A percentile compares a stretch with the other conserved stretches of the same genome.
Evolutionary conservation across 2,113 vertebrate genomes (phyloP).

Genomic region (Myocastor coypus): DNA sequence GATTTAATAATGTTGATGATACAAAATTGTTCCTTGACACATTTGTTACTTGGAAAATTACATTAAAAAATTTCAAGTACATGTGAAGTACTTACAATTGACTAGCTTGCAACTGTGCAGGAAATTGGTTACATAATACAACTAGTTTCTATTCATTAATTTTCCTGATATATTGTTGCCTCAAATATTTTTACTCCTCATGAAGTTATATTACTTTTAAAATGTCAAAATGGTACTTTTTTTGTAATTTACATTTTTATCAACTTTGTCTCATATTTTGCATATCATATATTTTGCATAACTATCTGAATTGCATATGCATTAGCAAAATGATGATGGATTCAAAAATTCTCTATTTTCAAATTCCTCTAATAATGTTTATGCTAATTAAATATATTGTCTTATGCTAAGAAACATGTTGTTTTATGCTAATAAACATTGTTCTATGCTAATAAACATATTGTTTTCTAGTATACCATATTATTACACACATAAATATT

Average conservation of each 20-base stretch:
- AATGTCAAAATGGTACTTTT: neutral
- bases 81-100: neutral
- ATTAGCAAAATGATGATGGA: neutral
- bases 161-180: neutral
- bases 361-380: neutral
- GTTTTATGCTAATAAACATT: no score
- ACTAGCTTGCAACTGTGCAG: neutral
- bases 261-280: neutral
- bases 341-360: neutral
- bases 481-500: neutral
- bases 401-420: neutral
- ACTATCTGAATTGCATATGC: neutral
- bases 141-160: neutral
- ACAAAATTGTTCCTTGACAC: neutral
- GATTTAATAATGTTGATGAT: neutral
- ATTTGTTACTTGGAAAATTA: neutral
- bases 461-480: neutral
- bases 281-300: neutral
- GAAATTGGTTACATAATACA: neutral
- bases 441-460: no score
- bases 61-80: neutral
- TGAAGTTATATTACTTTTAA: neutral
- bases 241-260: neutral
- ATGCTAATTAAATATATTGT: no score
- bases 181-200: neutral